Base-by-base conservation (phyloP, 1,140 invertebrate genomes). In the Cherax destructor region DNA sequence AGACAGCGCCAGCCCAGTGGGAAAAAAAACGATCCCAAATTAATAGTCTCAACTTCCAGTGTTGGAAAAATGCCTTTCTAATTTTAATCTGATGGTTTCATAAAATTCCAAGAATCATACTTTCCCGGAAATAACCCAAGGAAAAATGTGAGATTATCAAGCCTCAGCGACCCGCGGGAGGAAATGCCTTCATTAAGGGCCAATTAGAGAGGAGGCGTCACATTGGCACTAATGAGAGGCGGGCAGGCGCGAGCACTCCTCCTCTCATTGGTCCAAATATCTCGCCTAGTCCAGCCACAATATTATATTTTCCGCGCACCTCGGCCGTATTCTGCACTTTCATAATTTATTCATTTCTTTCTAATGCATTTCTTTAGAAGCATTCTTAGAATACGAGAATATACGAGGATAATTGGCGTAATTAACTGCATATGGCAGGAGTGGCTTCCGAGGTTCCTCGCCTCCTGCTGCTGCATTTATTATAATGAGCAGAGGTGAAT, bases 121-220 rank as follows among this genome's bases (percentile, higher is more conserved):
- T 69, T 61, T 6, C 30, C 59, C 59, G 81, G 83, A 77, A 74
- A 86, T 76, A 86, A 86, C 4, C 65, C 24, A 49, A 86, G 30
- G 30, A 50, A 86, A 74, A 74, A 49, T n/a, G 50, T 86, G 83
- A 24, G 72, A 83, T 83, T 83, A 88, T 88, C 78, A 81, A 50
- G 79, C 86, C 77, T 61, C 78, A 30, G 52, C 78, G 59, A 24
- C 78, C 78, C 49, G 61, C 41, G 59, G 61, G 41, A 78, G 88
- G 81, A 90, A 90, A 90, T 90, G 81, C 81, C 88, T 90, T 90
- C 88, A 90, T 90, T 90, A 90, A 78, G 72, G 78, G 80, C 88
- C 88, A 90, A 90, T 90, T 90, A 90, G 88, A 90, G 77, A 83
- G 80, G 80, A 84, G 88, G 88, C 65, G 88, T 83, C 88, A 72